Conservation (phyloP, 2,797 vertebrate species). For the Tadarida brasiliensis region DNA sequence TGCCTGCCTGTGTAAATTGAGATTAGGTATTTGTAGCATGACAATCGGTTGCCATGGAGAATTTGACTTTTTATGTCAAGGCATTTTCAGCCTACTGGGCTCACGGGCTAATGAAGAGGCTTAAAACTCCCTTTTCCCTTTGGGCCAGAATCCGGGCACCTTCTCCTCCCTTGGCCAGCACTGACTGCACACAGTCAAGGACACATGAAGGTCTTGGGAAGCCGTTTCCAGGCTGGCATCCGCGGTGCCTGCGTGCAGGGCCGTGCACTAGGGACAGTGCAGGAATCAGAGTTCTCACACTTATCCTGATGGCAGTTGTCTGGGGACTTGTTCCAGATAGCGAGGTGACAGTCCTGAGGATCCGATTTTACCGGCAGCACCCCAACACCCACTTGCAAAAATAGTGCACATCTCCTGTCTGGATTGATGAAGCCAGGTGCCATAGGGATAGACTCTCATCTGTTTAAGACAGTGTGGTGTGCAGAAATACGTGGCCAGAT, state of each 20-base stretch:
- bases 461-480: neutral
- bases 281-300: neutral
- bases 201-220: neutral
- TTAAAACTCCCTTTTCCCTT: neutral
- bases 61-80: constrained; percentile 48
- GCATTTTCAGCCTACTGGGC: constrained; percentile 36
- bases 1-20: constrained; percentile 60
- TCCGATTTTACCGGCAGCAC: neutral
- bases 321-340: neutral
- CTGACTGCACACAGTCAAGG: neutral
- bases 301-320: neutral
- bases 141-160: neutral
- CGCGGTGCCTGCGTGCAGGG: neutral
- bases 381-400: neutral
- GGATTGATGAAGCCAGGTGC: neutral
- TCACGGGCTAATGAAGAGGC: neutral
- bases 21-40: constrained; percentile 64
- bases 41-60: constrained; percentile 82
- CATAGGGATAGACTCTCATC: neutral
- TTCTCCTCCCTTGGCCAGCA: neutral
- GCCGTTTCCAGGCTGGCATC: neutral
- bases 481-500: neutral
- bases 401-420: neutral
- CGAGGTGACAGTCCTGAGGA: neutral
- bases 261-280: neutral